Evolutionary conservation across 2,888 invertebrate species (phyloP), one percentile per base, ranked within the genome.

Genomic region (Megaustenia siamemsis): DNA sequence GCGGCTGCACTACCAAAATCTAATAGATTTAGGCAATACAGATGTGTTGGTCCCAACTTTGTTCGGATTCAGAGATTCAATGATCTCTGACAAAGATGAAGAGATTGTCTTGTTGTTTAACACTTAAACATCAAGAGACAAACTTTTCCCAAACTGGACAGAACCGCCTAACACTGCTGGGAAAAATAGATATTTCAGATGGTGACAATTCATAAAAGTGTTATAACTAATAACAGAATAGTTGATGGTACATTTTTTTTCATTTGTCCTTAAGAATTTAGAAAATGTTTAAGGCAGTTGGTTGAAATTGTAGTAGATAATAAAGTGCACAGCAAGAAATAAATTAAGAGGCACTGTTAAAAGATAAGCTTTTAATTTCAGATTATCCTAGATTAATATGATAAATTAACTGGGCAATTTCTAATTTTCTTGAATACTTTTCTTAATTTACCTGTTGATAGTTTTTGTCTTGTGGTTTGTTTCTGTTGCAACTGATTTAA

Each of bases 1-100:
- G 71, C 21, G 24, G 53, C 82, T 82, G 82, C 56, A 82, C 82
- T 82, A 82, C 82, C 82, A 82, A 82, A 82, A 82, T 82, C 82
- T 56, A 53, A 71, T 24, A 82, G 82, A 82, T 82, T 82, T 82
- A 12, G 73, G 82, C 82, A 82, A 73, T 60, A 73, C 82, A 73
- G 82, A 12, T 28, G 28, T 43, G 28, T 43, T 28, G 82, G 28
- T 71, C 38, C 82, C 71, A 82, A 73, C 69, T 53, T 73, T 77
- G 63, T 66, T 60, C 35, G 35, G 43, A 53, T 32, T 18, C 49
- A 73, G 73, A 73, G 73, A 69, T 35, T 69, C 82, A 73, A 32
- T 40, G 82, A 82, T 82, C 82, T 82, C 82, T 73, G 73, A 15
- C 63, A 63, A 63, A 78, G 40, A 35, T 40, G 49, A 49, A 71